Conservation (phyloP, 2,113 vertebrate genomes). For the Brienomyrus brachyistius region DNA sequence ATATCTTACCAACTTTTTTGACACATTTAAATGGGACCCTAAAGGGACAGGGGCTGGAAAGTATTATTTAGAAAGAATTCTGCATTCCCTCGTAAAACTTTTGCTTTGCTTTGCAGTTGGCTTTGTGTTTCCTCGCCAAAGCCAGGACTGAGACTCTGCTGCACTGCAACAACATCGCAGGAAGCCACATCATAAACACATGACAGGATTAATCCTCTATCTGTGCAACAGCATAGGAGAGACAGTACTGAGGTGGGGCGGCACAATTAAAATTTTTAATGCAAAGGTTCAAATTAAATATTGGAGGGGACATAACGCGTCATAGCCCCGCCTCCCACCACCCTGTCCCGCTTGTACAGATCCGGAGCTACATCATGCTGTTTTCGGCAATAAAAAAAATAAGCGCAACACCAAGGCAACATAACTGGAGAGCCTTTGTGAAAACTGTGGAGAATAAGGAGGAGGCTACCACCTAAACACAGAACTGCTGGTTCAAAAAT, state of each 20-base stretch:
- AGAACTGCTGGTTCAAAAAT: background rate
- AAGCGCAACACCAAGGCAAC: background rate
- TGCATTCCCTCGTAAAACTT: background rate
- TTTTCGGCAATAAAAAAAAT: background rate
- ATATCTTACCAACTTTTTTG: background rate
- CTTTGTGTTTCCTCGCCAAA: background rate
- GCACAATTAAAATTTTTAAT: background rate
- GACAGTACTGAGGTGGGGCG: background rate
- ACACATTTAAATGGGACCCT: background rate
- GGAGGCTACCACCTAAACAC: background rate
- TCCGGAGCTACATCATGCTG: background rate
- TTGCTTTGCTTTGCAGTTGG: background rate
- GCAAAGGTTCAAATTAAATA: background rate
- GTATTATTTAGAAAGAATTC: background rate
- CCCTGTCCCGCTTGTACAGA: no score
- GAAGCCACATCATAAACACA: background rate
- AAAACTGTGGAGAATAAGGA: background rate
- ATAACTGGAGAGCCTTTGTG: background rate
- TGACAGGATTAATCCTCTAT: background rate
- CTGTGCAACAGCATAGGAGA: background rate
- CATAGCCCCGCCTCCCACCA: background rate
- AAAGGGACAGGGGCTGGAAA: background rate
- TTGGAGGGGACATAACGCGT: background rate
- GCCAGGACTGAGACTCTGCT: background rate
- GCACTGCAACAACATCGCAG: background rate